Percentiles rank a stretch among this genome's conserved stretches.
These are phyloP conservation scores for Microctenopoma lineatum DNA, from an alignment of 2,797 vertebrate genomes.

Conservation along the genomic window DNA sequence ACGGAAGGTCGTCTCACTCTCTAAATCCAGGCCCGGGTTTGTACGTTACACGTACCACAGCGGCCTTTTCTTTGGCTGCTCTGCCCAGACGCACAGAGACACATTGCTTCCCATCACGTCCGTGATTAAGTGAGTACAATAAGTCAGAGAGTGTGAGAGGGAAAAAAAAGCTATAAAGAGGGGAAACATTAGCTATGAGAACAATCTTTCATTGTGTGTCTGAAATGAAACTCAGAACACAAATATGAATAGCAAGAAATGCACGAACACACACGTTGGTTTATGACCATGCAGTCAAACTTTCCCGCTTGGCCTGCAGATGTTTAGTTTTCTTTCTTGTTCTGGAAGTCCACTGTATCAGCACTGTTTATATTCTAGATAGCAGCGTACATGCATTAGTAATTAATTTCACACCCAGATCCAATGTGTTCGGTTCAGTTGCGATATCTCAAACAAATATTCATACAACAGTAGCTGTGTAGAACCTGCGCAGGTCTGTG, in stretches of 20 bases:
- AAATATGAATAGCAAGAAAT: conserved; percentile 34
- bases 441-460: background rate
- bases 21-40: conserved; percentile 44
- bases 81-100: conserved; percentile 49
- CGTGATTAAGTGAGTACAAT: conserved; percentile 9
- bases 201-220: conserved; percentile 50
- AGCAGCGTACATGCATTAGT: conserved; percentile 28
- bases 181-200: conserved; percentile 51
- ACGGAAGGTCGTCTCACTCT: conserved; percentile 26
- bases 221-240: conserved; percentile 36
- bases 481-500: conserved; percentile 11
- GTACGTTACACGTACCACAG: conserved; percentile 27
- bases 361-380: conserved; percentile 43
- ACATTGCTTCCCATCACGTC: conserved; percentile 50
- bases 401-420: conserved; percentile 44
- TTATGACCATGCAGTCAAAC: conserved; percentile 11
- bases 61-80: conserved; percentile 60
- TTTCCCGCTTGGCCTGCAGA: conserved; percentile 33
- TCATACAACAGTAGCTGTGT: background rate
- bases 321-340: conserved; percentile 1
- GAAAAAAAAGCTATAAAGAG: conserved; percentile 23
- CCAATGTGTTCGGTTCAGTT: conserved; percentile 34
- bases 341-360: conserved; percentile 35
- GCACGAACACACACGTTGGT: conserved; percentile 10
- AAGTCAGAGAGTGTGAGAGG: background rate